Conservation (phyloP, 2,113 vertebrate species). For the Plestiodon gilberti region DNA sequence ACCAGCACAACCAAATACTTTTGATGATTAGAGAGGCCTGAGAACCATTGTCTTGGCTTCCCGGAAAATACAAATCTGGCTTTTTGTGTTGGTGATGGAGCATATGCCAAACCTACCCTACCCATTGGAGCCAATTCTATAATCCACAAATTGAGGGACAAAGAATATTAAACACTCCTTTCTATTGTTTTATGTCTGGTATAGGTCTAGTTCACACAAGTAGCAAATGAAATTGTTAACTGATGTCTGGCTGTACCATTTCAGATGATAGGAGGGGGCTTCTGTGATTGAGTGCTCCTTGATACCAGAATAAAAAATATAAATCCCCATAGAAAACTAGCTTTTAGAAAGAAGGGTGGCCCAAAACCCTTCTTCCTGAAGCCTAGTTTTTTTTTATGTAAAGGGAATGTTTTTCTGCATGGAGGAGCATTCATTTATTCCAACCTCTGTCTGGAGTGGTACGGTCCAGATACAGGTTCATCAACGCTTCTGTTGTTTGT, state of each 20-base stretch:
- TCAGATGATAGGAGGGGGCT: background rate
- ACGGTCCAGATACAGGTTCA: too few relatives aligned
- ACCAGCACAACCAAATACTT: background rate
- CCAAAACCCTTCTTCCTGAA: too few relatives aligned
- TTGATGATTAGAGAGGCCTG: background rate
- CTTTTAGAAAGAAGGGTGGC: too few relatives aligned
- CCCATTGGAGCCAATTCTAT: background rate
- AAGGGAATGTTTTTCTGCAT: too few relatives aligned
- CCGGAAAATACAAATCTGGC: background rate
- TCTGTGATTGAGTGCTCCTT: background rate
- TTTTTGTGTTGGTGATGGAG: slow-evolving; percentile 35
- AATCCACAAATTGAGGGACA: background rate
- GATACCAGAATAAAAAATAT: background rate
- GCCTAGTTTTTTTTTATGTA: too few relatives aligned
- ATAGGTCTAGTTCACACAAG: background rate
- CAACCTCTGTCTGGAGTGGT: too few relatives aligned
- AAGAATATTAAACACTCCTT: background rate
- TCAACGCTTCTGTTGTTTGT: too few relatives aligned
- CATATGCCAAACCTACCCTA: slow-evolving; percentile 16
- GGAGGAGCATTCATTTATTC: too few relatives aligned
- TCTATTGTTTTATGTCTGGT: background rate
- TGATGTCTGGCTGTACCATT: background rate
- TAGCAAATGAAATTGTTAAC: background rate
- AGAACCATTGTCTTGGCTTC: background rate
- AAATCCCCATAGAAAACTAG: background rate